A percentile compares a stretch with the other conserved stretches of the same genome.
These are phyloP conservation scores for Antheraea mylitta DNA, from an alignment of 1,140 invertebrate species.

Conservation along the genomic window DNA sequence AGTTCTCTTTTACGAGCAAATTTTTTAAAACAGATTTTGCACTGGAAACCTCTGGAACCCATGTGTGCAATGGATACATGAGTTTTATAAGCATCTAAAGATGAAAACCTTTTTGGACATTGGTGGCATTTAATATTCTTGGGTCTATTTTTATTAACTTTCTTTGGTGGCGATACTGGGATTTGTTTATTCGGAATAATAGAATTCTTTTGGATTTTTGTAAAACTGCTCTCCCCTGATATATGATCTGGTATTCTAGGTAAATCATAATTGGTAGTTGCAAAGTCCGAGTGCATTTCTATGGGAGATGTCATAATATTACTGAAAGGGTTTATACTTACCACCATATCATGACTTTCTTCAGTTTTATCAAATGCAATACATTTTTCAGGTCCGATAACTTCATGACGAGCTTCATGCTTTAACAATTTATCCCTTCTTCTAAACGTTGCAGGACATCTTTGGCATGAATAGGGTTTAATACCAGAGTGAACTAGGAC, in stretches of 20 bases:
- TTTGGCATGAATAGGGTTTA: constrained; percentile 84
- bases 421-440: constrained; percentile 81
- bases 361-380: constrained; percentile 48
- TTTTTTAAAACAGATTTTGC: constrained; percentile 81
- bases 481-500: constrained; percentile 85
- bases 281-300: constrained; percentile 45
- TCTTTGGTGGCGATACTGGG: constrained; percentile 53
- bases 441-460: constrained; percentile 84
- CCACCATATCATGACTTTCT: constrained; percentile 77
- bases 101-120: constrained; percentile 78
- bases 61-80: constrained; percentile 73
- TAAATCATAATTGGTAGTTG: constrained; percentile 61
- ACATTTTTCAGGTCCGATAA: constrained; percentile 37
- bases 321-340: constrained; percentile 80
- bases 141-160: constrained; percentile 58
- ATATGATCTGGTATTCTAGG: constrained; percentile 77
- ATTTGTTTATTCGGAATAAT: constrained; percentile 44
- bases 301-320: constrained; percentile 59
- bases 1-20: constrained; percentile 83
- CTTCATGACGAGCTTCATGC: constrained; percentile 80
- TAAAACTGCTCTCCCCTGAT: constrained; percentile 74
- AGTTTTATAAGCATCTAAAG: constrained; percentile 68
- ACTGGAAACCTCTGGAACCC: constrained; percentile 72
- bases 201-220: constrained; percentile 57
- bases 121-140: constrained; percentile 76